Evolutionary conservation across 2,888 invertebrate genomes (phyloP), one percentile per base, ranked within the genome.

Genomic region (Sipha maydis): DNA sequence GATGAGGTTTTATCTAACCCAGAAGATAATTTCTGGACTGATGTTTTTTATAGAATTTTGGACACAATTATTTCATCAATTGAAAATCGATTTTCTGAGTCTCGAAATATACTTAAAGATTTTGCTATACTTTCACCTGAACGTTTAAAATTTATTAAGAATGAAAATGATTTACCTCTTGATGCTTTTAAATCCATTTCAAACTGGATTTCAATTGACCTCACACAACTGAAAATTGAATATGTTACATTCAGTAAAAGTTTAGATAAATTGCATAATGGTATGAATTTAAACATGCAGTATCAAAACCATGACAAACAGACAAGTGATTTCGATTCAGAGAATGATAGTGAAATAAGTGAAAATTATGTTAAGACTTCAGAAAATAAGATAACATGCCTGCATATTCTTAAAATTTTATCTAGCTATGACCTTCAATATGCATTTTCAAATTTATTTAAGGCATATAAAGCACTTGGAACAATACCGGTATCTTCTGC

Each of bases 281-380:
- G 75, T 38, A 38, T 75, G 75, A 41, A 75, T 75, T 0, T 75
- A 75, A 75, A 38, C n/a, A 38, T 25, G 25, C 21, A 11, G 25
- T 75, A 75, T 75, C 38, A 75, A 75, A 41, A 75, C 54, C 41
- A 11, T 75, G 75, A 75, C 38, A 38, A 75, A 41, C 75, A 41
- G n/a, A 25, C 38, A 75, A 75, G 41, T 75, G n/a, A 75, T 75
- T 38, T 38, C n/a, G 75, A 75, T 41, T 38, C 75, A 75, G 41
- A 54, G 14, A 54, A 75, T 75, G 38, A 75, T 41, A 75, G 75
- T 75, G 75, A 75, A 75, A 75, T 41, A 41, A 75, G 75, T 41
- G 41, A 75, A 75, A 41, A 41, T 75, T 3, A n/a, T 75, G 38
- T 9, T n/a, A 25, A 75, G 25, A 75, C 25, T 38, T 11, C 54